Evolutionary conservation across 1,140 invertebrate genomes (phyloP).

Genomic region (Brachionus manjavacas): DNA sequence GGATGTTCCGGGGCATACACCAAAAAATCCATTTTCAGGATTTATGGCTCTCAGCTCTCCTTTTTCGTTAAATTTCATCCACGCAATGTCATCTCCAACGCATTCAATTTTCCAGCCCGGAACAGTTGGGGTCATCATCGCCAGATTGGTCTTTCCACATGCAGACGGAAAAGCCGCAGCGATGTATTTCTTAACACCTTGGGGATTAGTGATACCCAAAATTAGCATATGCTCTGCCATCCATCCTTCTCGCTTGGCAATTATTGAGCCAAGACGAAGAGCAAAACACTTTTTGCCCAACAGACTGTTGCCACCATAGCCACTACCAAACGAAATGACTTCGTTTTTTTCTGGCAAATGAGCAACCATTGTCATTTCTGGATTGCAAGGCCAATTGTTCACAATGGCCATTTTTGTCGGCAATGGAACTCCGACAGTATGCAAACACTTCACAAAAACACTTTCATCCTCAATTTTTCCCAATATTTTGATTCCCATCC

Average conservation of each 20-base stretch:
- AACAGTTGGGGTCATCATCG: conserved; percentile 88
- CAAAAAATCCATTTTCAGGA: conserved; percentile 98
- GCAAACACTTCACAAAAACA: conserved; percentile 69
- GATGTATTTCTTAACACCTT: conserved; percentile 82
- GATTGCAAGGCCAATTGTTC: conserved; percentile 90
- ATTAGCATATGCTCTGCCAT: conserved; percentile 98
- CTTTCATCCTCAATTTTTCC: conserved; percentile 47
- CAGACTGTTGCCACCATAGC: conserved; percentile 88
- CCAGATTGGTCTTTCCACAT: conserved; percentile 97
- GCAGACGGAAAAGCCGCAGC: conserved; percentile 96
- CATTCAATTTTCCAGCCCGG: conserved; percentile 77
- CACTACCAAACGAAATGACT: conserved; percentile 87
- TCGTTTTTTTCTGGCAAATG: conserved; percentile 69
- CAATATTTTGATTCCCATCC: conserved; percentile 69
- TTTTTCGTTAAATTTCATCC: conserved; percentile 87
- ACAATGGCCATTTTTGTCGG: conserved; percentile 60
- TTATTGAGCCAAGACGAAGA: conserved; percentile 85
- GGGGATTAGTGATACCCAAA: conserved; percentile 78
- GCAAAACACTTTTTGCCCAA: conserved; percentile 99
- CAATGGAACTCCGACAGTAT: conserved; percentile 81
- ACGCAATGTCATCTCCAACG: conserved; percentile 61
- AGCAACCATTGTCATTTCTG: conserved; percentile 64
- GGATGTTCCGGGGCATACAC: conserved; percentile 93
- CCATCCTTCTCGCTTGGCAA: conserved; percentile 91
- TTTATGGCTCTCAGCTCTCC: conserved; percentile 91